Percentiles rank a stretch among this genome's conserved stretches.
Conservation (phyloP, 2,888 invertebrate genomes). For the Schizotus pectinicornis region DNA sequence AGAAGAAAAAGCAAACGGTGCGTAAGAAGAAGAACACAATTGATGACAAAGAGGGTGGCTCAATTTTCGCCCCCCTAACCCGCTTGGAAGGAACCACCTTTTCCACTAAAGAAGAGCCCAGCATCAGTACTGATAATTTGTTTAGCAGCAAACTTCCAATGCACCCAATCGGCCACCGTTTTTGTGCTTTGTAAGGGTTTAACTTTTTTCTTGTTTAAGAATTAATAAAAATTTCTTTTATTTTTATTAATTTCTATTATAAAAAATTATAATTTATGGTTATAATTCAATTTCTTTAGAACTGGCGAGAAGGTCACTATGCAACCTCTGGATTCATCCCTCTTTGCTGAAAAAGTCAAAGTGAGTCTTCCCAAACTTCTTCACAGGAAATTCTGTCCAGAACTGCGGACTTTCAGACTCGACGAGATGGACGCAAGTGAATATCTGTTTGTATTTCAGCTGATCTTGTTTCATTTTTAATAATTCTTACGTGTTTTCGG, state of each 20-base stretch:
- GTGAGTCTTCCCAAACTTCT: no score
- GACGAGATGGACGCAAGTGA: neutral
- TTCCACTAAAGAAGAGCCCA: conserved; percentile 42
- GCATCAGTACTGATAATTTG: conserved; percentile 46
- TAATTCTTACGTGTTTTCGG: neutral
- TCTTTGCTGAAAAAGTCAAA: no score
- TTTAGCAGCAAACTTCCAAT: conserved; percentile 42
- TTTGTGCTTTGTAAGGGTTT: conserved; percentile 14
- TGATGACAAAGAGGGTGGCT: conserved; percentile 39
- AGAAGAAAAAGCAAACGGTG: conserved; percentile 39
- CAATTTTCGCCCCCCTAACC: conserved; percentile 37
- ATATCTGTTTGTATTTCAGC: neutral
- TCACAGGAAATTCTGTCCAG: neutral
- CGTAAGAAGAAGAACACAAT: conserved; percentile 41
- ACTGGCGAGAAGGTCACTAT: no score
- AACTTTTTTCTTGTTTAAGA: neutral
- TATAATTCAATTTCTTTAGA: no score
- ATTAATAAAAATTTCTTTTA: neutral
- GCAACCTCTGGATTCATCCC: no score
- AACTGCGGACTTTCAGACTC: neutral
- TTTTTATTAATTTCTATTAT: no score
- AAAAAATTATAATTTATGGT: no score
- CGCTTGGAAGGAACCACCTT: conserved; percentile 46
- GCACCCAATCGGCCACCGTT: conserved; percentile 10
- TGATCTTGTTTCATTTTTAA: conserved; percentile 16